phyloP scores from a whole-genome alignment of 2,888 invertebrate species.

The Dendrolimus pini region DNA sequence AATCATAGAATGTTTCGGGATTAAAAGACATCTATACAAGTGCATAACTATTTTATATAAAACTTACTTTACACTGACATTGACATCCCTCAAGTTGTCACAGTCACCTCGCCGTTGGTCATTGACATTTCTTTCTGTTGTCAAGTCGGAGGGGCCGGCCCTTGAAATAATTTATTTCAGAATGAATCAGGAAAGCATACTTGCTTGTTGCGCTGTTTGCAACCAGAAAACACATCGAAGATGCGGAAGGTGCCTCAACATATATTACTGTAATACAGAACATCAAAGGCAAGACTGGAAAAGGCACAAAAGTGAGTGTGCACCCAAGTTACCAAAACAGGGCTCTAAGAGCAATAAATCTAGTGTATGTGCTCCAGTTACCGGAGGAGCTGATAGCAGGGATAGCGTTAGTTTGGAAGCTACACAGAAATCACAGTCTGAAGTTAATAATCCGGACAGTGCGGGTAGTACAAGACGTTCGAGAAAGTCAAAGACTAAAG shows the following conservation, averaged over 20 bases:
- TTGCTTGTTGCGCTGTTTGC: slow-evolving; percentile 78
- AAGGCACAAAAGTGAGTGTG: slow-evolving; percentile 81
- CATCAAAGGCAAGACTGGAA: slow-evolving; percentile 90
- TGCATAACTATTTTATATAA: too few relatives aligned
- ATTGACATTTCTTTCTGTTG: slow-evolving; percentile 38
- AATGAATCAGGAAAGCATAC: slow-evolving; percentile 67
- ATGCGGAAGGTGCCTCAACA: slow-evolving; percentile 84
- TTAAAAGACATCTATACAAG: too few relatives aligned
- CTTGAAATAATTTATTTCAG: slow-evolving; percentile 48
- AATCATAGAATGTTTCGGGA: too few relatives aligned
- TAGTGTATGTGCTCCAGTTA: slow-evolving; percentile 32
- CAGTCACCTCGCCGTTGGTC: slow-evolving; percentile 7
- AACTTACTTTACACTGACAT: too few relatives aligned
- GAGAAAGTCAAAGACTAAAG: slow-evolving; percentile 44
- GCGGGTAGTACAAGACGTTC: slow-evolving; percentile 33
- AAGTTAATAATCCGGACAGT: slow-evolving; percentile 27
- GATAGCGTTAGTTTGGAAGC: slow-evolving; percentile 25
- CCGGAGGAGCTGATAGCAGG: slow-evolving; percentile 35
- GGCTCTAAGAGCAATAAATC: slow-evolving; percentile 39
- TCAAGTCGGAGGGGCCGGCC: slow-evolving; percentile 45
- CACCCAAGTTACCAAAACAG: slow-evolving; percentile 55
- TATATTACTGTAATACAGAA: slow-evolving; percentile 86
- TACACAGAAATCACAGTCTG: slow-evolving; percentile 20
- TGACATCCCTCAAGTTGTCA: too few relatives aligned
- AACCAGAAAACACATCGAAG: slow-evolving; percentile 79